Percentiles rank a stretch among this genome's conserved stretches.
Evolutionary conservation across 2,797 vertebrate genomes (phyloP).

Genomic region (Phalloptychus januarius): DNA sequence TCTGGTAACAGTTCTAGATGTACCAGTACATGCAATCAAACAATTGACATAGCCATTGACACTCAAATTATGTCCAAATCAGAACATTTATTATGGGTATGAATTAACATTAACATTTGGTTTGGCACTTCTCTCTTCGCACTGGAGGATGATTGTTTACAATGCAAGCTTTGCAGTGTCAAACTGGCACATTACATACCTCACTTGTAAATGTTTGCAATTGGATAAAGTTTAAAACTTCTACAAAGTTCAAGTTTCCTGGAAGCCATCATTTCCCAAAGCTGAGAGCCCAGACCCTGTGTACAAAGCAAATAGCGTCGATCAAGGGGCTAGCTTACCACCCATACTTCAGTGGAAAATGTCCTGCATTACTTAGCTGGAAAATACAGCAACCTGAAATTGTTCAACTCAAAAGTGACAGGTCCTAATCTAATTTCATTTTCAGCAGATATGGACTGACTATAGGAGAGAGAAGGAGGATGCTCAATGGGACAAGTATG

Average conservation of each 20-base stretch:
- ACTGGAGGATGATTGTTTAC: too few species aligned
- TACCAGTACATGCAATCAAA: not conserved
- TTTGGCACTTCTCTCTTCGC: too few species aligned
- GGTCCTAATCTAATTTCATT: slow-evolving; percentile 44
- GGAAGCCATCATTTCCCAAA: too few species aligned
- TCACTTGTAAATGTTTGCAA: too few species aligned
- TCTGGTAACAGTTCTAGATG: not conserved
- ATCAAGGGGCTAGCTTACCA: not conserved
- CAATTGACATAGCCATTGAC: not conserved
- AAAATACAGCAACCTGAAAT: slow-evolving; percentile 13
- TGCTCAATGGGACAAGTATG: slow-evolving; percentile 48
- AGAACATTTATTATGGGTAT: not conserved
- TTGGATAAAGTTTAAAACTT: too few species aligned
- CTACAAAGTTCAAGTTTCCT: too few species aligned
- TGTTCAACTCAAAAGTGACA: slow-evolving; percentile 32
- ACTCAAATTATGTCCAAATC: not conserved
- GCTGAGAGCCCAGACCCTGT: too few species aligned
- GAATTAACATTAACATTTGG: too few species aligned
- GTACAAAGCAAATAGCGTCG: too few species aligned
- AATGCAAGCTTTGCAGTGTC: too few species aligned
- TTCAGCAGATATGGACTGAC: slow-evolving; percentile 49
- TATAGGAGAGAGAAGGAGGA: slow-evolving; percentile 47
- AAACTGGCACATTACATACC: too few species aligned
- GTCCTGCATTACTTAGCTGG: slow-evolving; percentile 19
- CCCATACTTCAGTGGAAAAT: slow-evolving; percentile 9